Evolutionary conservation across 2,113 vertebrate genomes (phyloP), one percentile per base, ranked within the genome.

Genomic region (Leptobrachium ailaonicum): DNA sequence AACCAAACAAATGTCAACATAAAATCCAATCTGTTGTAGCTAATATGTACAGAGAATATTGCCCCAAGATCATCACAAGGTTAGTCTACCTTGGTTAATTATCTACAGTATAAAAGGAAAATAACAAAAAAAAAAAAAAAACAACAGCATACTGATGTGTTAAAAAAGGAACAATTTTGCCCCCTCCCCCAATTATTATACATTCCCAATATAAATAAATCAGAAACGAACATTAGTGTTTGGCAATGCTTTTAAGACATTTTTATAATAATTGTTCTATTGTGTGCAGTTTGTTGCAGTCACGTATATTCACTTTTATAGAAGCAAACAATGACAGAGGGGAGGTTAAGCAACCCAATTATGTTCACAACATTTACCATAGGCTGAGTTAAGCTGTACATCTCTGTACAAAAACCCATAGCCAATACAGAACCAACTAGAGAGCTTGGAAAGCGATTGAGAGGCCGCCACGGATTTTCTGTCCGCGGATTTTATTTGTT

Each of bases 1-100:
- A 97, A 98, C 95, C 96, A 97, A 96, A 98, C 97, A 95, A 93
- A 96, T 96, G 95, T 97, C 93, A 96, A 97, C 95, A 94, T 96
- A 96, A 95, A 95, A 94, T 94, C 95, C 95, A 95, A 95, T 95
- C 93, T 95, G 94, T 96, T 95, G 91, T 94, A 90, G 94, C 94
- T 95, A 95, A 90, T 96, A 98, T 97, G 92, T 98, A 98, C 96
- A 97, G 93, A 98, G 93, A 95, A 95, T 95, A 95, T 96, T 95
- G 94, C 93, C 87, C 94, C 92, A 95, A 95, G 95, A 96, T 95
- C 95, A 94, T 92, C 92, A 96, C 95, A 96, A 95, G 94, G 93
- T 96, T 95, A 94, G 90, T 94, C 94, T 95, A 97, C 95, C 95
- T 95, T 94, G 93, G 95, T 96, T 94, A 94, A 95, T 94, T 96